Evolutionary conservation across 2,113 vertebrate genomes (phyloP).

Genomic region (Chauna torquata): DNA sequence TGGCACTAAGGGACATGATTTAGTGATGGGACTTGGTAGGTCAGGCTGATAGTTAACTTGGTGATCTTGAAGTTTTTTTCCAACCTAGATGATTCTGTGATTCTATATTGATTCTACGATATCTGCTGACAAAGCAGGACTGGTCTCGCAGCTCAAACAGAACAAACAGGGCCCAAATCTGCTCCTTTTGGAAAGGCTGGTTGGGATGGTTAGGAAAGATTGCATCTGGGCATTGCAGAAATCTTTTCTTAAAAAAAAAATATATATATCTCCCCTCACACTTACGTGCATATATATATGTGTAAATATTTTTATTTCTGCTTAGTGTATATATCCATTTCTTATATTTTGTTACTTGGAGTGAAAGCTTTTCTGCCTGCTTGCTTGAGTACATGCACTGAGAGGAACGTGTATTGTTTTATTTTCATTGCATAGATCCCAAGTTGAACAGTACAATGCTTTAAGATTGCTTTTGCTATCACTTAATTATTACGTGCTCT

Average conservation of each 20-base stretch:
- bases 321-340: background rate
- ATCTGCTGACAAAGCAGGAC: background rate
- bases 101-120: background rate
- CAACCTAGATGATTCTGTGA: no score
- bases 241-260: background rate
- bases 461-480: background rate
- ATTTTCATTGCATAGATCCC: background rate
- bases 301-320: background rate
- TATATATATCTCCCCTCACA: background rate
- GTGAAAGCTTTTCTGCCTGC: background rate
- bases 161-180: background rate
- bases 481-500: background rate
- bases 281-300: background rate
- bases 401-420: background rate
- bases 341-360: background rate
- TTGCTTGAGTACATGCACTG: background rate
- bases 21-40: no score
- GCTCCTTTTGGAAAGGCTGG: background rate
- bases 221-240: background rate
- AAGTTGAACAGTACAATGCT: background rate
- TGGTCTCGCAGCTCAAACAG: background rate
- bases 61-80: no score
- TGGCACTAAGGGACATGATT: no score
- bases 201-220: background rate
- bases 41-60: no score